Evolutionary conservation across 92 coral and sea anemone species (phyloP), one percentile per base, ranked within the genome.

Genomic region (Micromussa lordhowensis): DNA sequence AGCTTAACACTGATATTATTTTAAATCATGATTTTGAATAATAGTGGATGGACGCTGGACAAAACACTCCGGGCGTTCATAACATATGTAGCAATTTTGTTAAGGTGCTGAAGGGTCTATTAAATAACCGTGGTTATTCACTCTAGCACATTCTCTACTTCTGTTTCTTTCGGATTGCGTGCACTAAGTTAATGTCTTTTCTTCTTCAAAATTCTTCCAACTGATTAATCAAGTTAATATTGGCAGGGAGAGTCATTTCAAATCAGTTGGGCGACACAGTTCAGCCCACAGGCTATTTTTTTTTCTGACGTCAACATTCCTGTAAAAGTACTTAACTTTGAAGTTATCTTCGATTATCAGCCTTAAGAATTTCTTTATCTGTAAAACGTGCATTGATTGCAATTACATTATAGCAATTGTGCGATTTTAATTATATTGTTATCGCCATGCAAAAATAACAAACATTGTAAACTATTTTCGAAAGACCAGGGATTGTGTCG

Each of bases 91-190:
- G 3, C 32, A n/a, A 35, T 73, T 73, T 53, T 73, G n/a, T 38
- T 35, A 73, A 44, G 21, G 76, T 31, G 36, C 1, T 26, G 12
- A 34, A 28, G 24, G 10, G 71, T 66, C 71, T 66, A 66, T 73
- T 7, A 73, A 73, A 73, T 73, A 73, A 73, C 77, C 44, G 36
- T 36, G 49, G 77, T 19, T 73, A 73, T 73, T 73, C 22, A 35
- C 77, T 73, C 51, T 15, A 16, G 38, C 19, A 35, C 49, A 73
- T 38, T 19, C 48, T 4, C 15, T 38, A 34, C 38, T 73, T 73
- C 77, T 53, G 77, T 53, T 73, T 36, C 36, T 22, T n/a, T 3
- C 4, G 19, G 18, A 31, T 19, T 11, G 44, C 76, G 26, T 34
- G 28, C 19, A 7, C 15, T 36, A 11, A 44, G 51, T 44, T 44